These are phyloP conservation scores for Amphipyra tragopoginis DNA, from an alignment of 2,888 invertebrate genomes.

Conservation along the genomic window DNA sequence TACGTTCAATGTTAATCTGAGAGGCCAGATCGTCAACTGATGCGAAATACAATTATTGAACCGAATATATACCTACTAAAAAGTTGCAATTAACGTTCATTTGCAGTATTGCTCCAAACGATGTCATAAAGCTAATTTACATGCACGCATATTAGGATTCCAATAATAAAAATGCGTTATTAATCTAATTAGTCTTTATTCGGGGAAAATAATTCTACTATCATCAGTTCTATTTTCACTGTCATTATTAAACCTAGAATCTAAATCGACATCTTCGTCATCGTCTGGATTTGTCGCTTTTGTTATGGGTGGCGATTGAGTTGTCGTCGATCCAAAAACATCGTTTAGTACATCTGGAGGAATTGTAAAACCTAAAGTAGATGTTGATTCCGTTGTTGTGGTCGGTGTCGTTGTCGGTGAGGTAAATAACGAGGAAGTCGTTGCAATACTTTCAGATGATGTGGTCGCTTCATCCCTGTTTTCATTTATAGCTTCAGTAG, in stretches of 20 bases:
- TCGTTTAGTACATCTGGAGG: constrained; percentile 22
- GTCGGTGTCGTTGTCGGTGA: constrained; percentile 1
- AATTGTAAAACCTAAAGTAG: constrained; percentile 20
- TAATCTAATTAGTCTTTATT: constrained; percentile 59
- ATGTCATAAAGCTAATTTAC: constrained; percentile 22
- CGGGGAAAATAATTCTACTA: constrained; percentile 25
- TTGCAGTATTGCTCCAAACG: constrained; percentile 29
- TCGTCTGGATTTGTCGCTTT: constrained; percentile 15
- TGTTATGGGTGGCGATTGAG: background rate
- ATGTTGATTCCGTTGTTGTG: background rate
- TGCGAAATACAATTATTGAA: background rate
- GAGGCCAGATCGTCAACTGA: constrained; percentile 24
- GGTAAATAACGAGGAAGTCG: constrained; percentile 20
- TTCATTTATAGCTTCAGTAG: background rate
- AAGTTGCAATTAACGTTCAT: constrained; percentile 22
- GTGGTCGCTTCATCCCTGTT: constrained; percentile 13
- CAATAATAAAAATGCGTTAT: constrained; percentile 48
- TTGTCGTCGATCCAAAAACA: constrained; percentile 29
- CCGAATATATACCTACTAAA: constrained; percentile 27
- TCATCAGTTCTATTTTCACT: background rate
- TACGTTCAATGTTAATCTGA: background rate
- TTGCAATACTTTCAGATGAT: background rate
- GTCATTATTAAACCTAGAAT: constrained; percentile 41
- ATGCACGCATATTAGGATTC: constrained; percentile 12
- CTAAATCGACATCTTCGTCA: constrained; percentile 35